A percentile compares a stretch with the other conserved stretches of the same genome.
Evolutionary conservation across 2,888 invertebrate genomes (phyloP).

Genomic region (Brachypalpus laphriformis): DNA sequence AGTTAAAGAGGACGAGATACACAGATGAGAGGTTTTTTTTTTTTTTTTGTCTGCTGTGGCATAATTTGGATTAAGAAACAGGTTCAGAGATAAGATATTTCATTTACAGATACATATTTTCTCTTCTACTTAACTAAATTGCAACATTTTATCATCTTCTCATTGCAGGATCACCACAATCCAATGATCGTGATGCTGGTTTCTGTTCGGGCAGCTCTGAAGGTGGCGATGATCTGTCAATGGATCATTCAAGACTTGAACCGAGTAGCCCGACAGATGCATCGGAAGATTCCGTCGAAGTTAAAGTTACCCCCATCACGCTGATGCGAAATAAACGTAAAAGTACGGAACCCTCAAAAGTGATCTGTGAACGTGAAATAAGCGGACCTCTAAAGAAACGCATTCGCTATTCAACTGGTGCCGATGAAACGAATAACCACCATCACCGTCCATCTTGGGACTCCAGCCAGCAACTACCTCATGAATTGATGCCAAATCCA

Average conservation of each 20-base stretch:
- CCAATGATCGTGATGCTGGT: constrained; percentile 86
- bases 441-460: constrained; percentile 88
- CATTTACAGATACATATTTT: neutral
- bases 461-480: constrained; percentile 80
- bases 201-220: constrained; percentile 87
- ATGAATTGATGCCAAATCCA: constrained; percentile 83
- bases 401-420: constrained; percentile 84
- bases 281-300: constrained; percentile 87
- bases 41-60: too few species aligned
- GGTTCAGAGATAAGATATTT: constrained; percentile 23
- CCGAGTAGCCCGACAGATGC: constrained; percentile 86
- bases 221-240: constrained; percentile 87
- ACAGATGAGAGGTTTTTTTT: neutral
- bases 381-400: constrained; percentile 89
- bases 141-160: constrained; percentile 53
- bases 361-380: constrained; percentile 80
- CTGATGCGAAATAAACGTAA: constrained; percentile 86
- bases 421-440: constrained; percentile 77
- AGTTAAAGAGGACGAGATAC: constrained; percentile 20
- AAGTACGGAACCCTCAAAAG: constrained; percentile 87
- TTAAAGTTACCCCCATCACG: constrained; percentile 85
- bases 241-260: constrained; percentile 82
- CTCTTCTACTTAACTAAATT: neutral
- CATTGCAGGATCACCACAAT: constrained; percentile 81
- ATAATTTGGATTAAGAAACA: constrained; percentile 25